phyloP scores from a whole-genome alignment of 1,140 invertebrate species.

The Rhyacophila brunnea region DNA sequence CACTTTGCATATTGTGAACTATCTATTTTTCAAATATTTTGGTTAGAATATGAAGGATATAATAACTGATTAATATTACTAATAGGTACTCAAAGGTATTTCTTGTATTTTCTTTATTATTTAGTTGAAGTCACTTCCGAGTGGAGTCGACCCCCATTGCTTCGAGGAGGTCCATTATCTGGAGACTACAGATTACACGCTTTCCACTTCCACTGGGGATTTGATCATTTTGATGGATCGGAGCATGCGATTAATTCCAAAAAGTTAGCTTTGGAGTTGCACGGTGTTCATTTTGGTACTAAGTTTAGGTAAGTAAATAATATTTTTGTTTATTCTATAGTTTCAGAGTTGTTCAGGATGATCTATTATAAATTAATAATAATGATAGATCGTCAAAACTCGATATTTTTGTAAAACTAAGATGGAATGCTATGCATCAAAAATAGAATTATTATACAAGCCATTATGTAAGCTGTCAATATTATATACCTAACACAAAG shows the following conservation, averaged over 20 bases:
- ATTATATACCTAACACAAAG: no score
- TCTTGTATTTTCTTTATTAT: not conserved
- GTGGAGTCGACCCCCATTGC: not conserved
- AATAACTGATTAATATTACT: no score
- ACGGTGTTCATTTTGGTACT: slow-evolving; percentile 20
- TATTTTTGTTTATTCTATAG: no score
- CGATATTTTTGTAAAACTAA: not conserved
- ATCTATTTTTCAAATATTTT: no score
- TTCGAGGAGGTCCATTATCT: slow-evolving; percentile 13
- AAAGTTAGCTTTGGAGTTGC: slow-evolving; percentile 20
- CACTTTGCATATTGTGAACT: no score
- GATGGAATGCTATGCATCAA: not conserved
- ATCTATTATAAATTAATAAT: no score
- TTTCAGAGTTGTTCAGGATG: no score
- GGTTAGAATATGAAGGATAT: no score
- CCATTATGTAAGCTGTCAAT: no score
- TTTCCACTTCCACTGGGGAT: slow-evolving; percentile 26
- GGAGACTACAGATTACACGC: slow-evolving; percentile 10
- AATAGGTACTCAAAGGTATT: no score
- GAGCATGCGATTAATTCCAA: slow-evolving; percentile 19
- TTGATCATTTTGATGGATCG: slow-evolving; percentile 14
- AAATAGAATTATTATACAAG: not conserved
- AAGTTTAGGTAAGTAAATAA: slow-evolving; percentile 15
- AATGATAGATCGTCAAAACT: no score
- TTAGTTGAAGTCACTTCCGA: slow-evolving; percentile 13